Percentiles rank a stretch among this genome's conserved stretches.
Evolutionary conservation across 2,113 vertebrate genomes (phyloP).

Genomic region (Orthonyx spaldingii): DNA sequence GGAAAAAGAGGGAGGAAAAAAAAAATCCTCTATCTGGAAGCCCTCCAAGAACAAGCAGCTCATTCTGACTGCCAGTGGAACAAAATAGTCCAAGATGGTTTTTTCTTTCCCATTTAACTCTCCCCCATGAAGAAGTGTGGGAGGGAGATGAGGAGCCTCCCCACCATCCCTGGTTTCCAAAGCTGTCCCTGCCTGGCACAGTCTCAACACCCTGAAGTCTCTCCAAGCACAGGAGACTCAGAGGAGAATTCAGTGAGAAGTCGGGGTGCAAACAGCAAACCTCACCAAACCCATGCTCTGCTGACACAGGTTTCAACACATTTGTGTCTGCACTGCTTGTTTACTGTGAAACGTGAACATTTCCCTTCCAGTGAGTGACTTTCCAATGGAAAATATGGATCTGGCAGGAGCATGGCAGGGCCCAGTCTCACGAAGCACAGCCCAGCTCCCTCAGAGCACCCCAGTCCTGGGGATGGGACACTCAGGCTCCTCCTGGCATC

Average conservation of each 20-base stretch:
- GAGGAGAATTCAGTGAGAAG: not conserved
- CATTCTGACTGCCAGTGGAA: conserved; percentile 5
- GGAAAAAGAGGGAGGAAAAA: not conserved
- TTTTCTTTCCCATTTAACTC: not conserved
- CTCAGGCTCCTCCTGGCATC: not conserved
- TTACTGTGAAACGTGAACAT: not conserved
- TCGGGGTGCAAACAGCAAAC: not conserved
- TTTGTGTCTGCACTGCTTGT: not conserved
- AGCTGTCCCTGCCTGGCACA: not conserved
- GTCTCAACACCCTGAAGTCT: not conserved
- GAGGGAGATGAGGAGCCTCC: not conserved
- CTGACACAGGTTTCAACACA: not conserved
- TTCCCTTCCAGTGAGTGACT: not conserved
- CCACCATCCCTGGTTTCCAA: not conserved
- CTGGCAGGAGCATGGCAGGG: not conserved
- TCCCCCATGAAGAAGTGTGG: not conserved
- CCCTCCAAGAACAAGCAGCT: not conserved
- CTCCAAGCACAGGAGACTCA: not conserved
- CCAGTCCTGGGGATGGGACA: not conserved
- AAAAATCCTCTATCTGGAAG: not conserved
- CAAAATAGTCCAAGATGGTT: not conserved
- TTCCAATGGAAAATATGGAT: fast-evolving
- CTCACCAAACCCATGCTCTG: not conserved
- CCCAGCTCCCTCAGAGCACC: not conserved
- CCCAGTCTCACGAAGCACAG: not conserved